These are phyloP conservation scores for Leptobrachium ailaonicum DNA, from an alignment of 2,113 vertebrate genomes.

Conservation along the genomic window DNA sequence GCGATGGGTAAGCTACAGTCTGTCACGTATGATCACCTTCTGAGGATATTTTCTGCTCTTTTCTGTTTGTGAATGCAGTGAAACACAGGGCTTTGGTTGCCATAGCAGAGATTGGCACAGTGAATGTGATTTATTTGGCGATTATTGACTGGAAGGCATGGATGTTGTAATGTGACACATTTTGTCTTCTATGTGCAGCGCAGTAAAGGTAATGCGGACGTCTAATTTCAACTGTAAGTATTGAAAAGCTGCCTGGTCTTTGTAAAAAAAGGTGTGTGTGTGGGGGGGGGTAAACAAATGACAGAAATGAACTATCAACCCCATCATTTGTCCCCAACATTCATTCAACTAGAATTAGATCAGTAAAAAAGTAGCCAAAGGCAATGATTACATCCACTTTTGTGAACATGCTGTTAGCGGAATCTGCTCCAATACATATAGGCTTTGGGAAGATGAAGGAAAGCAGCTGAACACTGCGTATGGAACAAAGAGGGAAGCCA, in stretches of 20 bases:
- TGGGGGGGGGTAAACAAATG: not conserved
- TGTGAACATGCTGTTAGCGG: conserved; percentile 40
- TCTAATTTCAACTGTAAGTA: conserved; percentile 10
- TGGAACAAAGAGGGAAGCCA: not conserved
- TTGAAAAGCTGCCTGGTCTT: conserved; percentile 10
- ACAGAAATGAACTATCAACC: conserved; percentile 7
- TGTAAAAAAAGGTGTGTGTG: not conserved
- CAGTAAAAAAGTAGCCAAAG: conserved; percentile 45
- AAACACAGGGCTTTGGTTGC: conserved; percentile 33
- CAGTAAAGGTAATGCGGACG: conserved; percentile 24
- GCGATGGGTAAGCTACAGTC: not conserved
- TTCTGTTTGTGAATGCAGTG: conserved; percentile 1
- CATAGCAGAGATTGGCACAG: conserved; percentile 36
- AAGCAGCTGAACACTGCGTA: conserved; percentile 22
- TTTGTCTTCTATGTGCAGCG: conserved; percentile 14
- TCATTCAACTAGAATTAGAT: conserved; percentile 36
- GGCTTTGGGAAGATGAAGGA: not conserved
- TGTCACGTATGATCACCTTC: conserved; percentile 5
- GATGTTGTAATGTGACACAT: conserved; percentile 24
- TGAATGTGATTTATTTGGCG: conserved; percentile 27
- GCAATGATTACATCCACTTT: conserved; percentile 48
- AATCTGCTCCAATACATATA: conserved; percentile 39
- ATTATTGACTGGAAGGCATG: conserved; percentile 25
- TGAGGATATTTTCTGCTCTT: not conserved
- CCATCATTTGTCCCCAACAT: conserved; percentile 25